Base-by-base conservation (phyloP, 2,113 vertebrate genomes). In the Entomyzon cyanotis region DNA sequence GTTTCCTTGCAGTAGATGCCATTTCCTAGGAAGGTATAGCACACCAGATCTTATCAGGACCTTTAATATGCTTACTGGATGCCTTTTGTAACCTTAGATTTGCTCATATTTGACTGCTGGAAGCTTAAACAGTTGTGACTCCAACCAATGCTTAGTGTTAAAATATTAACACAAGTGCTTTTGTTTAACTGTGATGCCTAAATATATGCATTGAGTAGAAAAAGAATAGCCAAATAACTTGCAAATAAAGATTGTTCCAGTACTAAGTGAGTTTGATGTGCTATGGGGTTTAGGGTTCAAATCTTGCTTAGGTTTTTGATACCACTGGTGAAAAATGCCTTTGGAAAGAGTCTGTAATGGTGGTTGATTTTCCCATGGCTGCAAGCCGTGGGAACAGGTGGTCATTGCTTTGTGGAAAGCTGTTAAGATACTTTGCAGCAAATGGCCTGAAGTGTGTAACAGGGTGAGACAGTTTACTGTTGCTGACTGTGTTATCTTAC, bases 331-430 rank as follows among this genome's bases (percentile, higher is more conserved):
- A 27, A 77, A 75, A 9, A 6, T 25, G 39, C 11, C 15, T 60
- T 63, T 68, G 39, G 64, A 8, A 58, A 13, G 31, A 35, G 22
- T 15, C 13, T 58, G 9, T 46, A 59, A 14, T 77, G 42, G 71
- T 65, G 46, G 76, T 25, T 86, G 73, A 18, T 78, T 76, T 87
- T 74, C 86, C 39, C 4, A 1, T 52, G 81, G 73, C 73, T 77
- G 55, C 10, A 81, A 39, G 90, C 90, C 89, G 83, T 93, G 93
- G 94, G 86, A 96, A 78, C 93, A 93, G 95, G 89, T 95, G 93
- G 86, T 56, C 41, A 4, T 19, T 63, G 76, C 60, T 95, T 70
- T 81, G 68, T 93, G 80, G 41, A 81, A 96, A 93, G 84, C 68
- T 85, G 11, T 86, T 87, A 74, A 87, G 84, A 52, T 78, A 60